Percentiles rank a stretch among this genome's conserved stretches.
Evolutionary conservation across 2,888 invertebrate species (phyloP).

Genomic region (Punctoribates punctum): DNA sequence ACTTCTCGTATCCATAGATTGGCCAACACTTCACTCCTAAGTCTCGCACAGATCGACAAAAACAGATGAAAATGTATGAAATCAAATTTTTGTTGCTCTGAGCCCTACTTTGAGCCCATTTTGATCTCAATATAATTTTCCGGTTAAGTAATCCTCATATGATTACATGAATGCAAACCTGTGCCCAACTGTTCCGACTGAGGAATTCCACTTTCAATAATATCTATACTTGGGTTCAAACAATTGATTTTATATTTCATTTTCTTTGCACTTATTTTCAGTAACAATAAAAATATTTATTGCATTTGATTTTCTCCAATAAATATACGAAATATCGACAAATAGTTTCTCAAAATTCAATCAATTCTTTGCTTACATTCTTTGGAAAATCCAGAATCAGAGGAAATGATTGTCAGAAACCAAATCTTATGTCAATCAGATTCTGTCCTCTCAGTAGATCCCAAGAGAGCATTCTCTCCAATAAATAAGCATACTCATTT

Average conservation of each 20-base stretch:
- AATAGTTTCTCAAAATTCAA: background rate
- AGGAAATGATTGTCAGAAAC: too few relatives aligned
- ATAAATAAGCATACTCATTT: too few relatives aligned
- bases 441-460: too few relatives aligned
- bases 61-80: background rate
- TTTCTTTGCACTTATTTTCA: background rate
- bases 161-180: conserved; percentile 4
- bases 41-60: background rate
- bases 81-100: background rate
- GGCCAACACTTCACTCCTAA: conserved; percentile 17
- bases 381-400: background rate
- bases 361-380: background rate
- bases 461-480: too few relatives aligned
- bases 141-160: conserved; percentile 31
- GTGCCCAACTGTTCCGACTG: background rate
- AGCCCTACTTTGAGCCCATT: too few relatives aligned
- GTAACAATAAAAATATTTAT: conserved; percentile 19
- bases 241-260: background rate
- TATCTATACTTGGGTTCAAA: background rate
- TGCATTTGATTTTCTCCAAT: background rate
- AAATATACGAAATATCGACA: background rate
- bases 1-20: background rate
- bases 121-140: conserved; percentile 19
- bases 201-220: background rate
- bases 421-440: too few relatives aligned